Conservation (phyloP, 2,797 vertebrate species). For the Periparus ater region DNA sequence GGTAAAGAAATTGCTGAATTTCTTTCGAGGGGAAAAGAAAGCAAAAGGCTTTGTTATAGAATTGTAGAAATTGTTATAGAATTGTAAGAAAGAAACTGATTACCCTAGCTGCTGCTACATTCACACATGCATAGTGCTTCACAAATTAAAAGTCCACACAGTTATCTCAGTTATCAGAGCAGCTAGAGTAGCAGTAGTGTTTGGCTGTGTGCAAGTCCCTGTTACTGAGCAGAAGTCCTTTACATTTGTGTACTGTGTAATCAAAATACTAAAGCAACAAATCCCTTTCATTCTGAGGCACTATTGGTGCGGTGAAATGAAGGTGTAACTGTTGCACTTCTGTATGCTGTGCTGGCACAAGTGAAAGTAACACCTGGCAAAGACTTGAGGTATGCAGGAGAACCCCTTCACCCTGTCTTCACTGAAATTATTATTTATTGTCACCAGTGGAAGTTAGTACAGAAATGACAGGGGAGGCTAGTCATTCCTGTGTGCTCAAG, state of each 20-base stretch:
- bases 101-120: background rate
- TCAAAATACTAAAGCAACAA: background rate
- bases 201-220: background rate
- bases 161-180: background rate
- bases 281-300: background rate
- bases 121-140: background rate
- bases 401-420: background rate
- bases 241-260: background rate
- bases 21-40: background rate
- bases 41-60: background rate
- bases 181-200: background rate
- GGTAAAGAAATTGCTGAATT: background rate
- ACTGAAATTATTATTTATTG: background rate
- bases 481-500: background rate
- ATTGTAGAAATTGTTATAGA: background rate
- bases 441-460: background rate
- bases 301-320: background rate
- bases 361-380: background rate
- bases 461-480: background rate
- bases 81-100: background rate
- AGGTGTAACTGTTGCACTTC: background rate
- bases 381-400: background rate
- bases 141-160: background rate
- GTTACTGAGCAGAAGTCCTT: background rate
- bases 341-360: background rate